Conservation (phyloP, 2,113 vertebrate genomes). For the Clarias magur region DNA sequence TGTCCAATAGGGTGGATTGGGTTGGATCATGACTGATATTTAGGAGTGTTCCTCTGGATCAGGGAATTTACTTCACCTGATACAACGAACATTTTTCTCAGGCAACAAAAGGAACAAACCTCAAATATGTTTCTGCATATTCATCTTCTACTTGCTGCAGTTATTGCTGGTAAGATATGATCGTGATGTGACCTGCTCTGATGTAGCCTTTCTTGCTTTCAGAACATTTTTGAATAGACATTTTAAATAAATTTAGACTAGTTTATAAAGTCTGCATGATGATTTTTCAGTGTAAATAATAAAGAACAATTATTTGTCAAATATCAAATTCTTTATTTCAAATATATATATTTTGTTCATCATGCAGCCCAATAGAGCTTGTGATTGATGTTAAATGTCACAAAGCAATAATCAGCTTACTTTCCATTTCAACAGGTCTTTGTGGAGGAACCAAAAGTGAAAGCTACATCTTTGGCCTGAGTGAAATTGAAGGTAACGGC, state of each 20-base stretch:
- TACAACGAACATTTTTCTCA: no score
- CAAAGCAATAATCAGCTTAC: neutral
- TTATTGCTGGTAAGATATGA: neutral
- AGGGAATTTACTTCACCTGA: neutral
- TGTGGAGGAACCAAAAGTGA: constrained; percentile 12
- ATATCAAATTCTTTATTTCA: neutral
- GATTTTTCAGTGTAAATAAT: neutral
- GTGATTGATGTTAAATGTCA: neutral
- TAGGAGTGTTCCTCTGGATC: neutral
- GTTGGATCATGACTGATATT: neutral
- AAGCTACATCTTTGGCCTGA: neutral
- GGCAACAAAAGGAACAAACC: neutral
- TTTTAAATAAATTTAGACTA: neutral
- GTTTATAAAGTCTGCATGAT: neutral
- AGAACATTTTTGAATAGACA: neutral
- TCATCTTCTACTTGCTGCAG: neutral
- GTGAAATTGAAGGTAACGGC: constrained; percentile 17
- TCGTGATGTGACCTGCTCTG: neutral
- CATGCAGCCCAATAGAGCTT: neutral
- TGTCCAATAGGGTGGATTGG: neutral
- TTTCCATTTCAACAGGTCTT: neutral
- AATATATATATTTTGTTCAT: neutral
- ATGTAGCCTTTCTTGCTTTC: neutral
- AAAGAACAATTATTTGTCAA: neutral
- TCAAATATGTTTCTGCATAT: neutral